Percentiles rank a stretch among this genome's conserved stretches.
Evolutionary conservation across 2,113 vertebrate genomes (phyloP).

Genomic region (Hippocampus guttulatus): DNA sequence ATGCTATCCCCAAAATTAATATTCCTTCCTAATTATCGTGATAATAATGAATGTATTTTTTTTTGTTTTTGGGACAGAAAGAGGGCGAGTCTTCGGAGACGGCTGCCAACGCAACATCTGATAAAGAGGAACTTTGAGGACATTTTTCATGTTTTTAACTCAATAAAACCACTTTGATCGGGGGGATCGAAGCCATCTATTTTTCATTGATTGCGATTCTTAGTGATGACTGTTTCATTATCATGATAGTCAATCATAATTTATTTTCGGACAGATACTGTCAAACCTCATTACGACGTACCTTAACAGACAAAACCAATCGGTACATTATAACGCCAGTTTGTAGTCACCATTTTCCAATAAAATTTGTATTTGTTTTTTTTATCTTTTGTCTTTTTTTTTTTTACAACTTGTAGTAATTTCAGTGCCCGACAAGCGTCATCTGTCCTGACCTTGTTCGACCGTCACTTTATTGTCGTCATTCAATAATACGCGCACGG

Average conservation of each 20-base stretch:
- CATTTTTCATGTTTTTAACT: conserved; percentile 28
- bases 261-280: too few relatives aligned
- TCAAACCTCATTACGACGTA: too few relatives aligned
- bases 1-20: background rate
- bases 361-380: too few relatives aligned
- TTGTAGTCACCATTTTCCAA: too few relatives aligned
- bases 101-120: conserved; percentile 36
- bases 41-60: background rate
- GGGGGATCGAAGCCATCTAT: background rate
- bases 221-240: too few relatives aligned
- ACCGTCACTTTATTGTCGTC: background rate
- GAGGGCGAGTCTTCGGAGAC: conserved; percentile 24
- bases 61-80: conserved; percentile 25
- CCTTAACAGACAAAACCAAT: too few relatives aligned
- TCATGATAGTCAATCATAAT: too few relatives aligned
- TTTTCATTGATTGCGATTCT: too few relatives aligned
- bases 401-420: too few relatives aligned
- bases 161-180: conserved; percentile 41
- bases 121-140: conserved; percentile 64
- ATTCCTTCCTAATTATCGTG: background rate
- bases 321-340: too few relatives aligned
- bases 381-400: too few relatives aligned
- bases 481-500: too few relatives aligned
- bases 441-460: background rate
- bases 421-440: background rate